Percentiles rank a stretch among this genome's conserved stretches.
Conservation (phyloP, 2,888 invertebrate genomes). For the Cecidostiba fungosa region DNA sequence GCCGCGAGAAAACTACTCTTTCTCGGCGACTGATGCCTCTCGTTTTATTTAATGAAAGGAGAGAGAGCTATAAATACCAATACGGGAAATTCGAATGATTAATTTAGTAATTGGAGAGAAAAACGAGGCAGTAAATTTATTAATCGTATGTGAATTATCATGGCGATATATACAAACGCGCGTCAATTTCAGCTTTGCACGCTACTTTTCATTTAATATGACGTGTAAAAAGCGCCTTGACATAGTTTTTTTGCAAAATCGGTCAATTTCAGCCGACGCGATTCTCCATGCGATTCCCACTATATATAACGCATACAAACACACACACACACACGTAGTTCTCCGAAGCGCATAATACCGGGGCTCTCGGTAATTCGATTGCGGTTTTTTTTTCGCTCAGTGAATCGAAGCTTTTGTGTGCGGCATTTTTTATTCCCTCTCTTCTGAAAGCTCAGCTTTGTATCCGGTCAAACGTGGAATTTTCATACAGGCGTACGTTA, state of each 20-base stretch:
- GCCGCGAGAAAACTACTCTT: background rate
- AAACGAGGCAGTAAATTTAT: background rate
- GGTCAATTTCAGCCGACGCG: conserved; percentile 8
- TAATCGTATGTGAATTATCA: background rate
- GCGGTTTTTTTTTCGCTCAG: background rate
- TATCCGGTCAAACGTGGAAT: background rate
- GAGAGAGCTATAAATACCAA: background rate
- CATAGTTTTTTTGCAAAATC: conserved; percentile 31
- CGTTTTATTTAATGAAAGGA: background rate
- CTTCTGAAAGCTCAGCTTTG: background rate
- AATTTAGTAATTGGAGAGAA: background rate
- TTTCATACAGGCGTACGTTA: background rate
- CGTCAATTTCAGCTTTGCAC: background rate
- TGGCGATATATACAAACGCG: background rate
- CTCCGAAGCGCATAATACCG: background rate
- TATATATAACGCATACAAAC: background rate
- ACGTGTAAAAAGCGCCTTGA: conserved; percentile 49
- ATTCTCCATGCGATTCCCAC: background rate
- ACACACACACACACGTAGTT: background rate
- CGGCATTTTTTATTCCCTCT: background rate
- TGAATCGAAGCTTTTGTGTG: background rate
- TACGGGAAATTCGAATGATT: background rate
- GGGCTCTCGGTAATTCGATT: background rate
- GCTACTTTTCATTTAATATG: conserved; percentile 11
- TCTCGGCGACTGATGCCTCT: background rate